phyloP scores from a whole-genome alignment of 1,140 invertebrate genomes.

The Trachelipus rathkii region DNA sequence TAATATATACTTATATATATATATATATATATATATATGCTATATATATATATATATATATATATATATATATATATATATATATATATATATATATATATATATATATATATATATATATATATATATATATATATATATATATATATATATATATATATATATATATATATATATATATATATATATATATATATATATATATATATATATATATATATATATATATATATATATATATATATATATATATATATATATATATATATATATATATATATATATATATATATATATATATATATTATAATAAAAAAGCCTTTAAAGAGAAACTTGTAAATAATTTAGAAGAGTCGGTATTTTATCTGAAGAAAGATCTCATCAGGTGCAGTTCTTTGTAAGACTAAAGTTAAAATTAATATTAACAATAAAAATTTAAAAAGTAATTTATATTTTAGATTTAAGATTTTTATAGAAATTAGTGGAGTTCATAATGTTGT shows the following conservation, averaged over 20 bases:
- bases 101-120: conserved; percentile 13
- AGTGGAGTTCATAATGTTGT: too few species aligned
- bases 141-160: neutral
- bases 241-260: neutral
- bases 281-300: conserved; percentile 15
- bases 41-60: conserved; percentile 15
- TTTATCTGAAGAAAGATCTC: too few species aligned
- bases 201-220: neutral
- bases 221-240: conserved; percentile 11
- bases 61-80: conserved; percentile 11
- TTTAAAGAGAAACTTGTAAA: too few species aligned
- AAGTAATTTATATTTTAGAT: too few species aligned
- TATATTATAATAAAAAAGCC: neutral
- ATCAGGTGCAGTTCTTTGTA: too few species aligned
- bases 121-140: conserved; percentile 15
- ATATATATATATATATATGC: too few species aligned
- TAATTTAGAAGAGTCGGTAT: too few species aligned
- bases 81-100: conserved; percentile 13
- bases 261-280: conserved; percentile 15
- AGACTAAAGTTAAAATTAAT: too few species aligned
- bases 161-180: conserved; percentile 1
- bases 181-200: conserved; percentile 13
- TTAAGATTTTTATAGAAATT: too few species aligned
- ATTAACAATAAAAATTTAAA: too few species aligned
- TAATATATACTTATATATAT: neutral